phyloP scores from a whole-genome alignment of 2,113 vertebrate genomes.

The Lepisosteus osseus region DNA sequence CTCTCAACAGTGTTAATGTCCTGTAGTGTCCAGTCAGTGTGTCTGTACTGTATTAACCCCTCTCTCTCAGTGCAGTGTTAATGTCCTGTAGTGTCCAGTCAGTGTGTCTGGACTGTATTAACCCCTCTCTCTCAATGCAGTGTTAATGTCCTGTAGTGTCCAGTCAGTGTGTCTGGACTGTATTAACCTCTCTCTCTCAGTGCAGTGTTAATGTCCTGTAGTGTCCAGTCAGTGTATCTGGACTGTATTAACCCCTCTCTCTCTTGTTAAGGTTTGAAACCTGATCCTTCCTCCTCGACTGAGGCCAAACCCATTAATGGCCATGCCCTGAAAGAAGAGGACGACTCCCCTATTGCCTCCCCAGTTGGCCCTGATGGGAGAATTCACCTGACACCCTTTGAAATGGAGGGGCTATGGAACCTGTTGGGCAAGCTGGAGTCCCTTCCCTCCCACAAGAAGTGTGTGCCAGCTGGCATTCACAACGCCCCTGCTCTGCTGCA shows the following conservation, averaged over 20 bases:
- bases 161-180: background rate
- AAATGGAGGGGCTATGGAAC: constrained; percentile 88
- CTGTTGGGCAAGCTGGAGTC: constrained; percentile 90
- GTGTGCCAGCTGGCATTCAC: constrained; percentile 84
- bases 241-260: no score
- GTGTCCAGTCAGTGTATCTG: background rate
- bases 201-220: background rate
- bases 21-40: no score
- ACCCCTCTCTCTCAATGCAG: background rate
- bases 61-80: no score
- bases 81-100: no score
- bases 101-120: no score
- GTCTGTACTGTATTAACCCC: no score
- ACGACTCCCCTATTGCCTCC: constrained; percentile 29
- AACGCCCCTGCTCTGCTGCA: constrained; percentile 81
- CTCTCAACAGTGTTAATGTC: background rate
- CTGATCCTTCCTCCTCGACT: constrained; percentile 38
- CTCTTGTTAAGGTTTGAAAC: constrained; percentile 52
- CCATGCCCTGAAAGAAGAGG: constrained; percentile 24
- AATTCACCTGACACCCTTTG: constrained; percentile 79
- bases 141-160: background rate
- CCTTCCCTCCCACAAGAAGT: constrained; percentile 88
- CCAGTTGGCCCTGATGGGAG: constrained; percentile 31
- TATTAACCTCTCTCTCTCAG: background rate
- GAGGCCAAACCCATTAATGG: constrained; percentile 30